These are phyloP conservation scores for Drosophila paramelanica DNA, from an alignment of 2,888 invertebrate genomes.

Conservation along the genomic window DNA sequence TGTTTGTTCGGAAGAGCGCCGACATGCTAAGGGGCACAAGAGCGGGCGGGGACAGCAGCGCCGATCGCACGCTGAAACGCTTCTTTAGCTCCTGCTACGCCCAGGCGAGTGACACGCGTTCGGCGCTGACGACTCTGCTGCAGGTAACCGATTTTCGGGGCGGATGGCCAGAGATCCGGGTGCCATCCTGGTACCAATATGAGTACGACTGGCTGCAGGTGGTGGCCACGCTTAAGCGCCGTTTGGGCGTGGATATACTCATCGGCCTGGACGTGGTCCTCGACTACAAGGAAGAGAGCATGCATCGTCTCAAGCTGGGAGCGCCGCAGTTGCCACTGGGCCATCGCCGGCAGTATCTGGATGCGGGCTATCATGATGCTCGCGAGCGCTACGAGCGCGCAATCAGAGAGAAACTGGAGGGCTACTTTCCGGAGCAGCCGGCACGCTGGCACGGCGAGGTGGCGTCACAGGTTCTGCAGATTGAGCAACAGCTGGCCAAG, in stretches of 20 bases:
- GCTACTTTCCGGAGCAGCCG: constrained; percentile 74
- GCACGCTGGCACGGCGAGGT: constrained; percentile 72
- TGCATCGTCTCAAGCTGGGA: constrained; percentile 80
- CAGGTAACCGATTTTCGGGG: constrained; percentile 74
- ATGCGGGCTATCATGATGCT: constrained; percentile 39
- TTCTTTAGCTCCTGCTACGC: constrained; percentile 78
- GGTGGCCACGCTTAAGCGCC: constrained; percentile 75
- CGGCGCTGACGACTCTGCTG: constrained; percentile 64
- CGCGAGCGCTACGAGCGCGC: constrained; percentile 62
- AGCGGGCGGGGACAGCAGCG: constrained; percentile 59
- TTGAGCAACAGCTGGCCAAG: constrained; percentile 79
- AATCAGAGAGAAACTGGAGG: constrained; percentile 67
- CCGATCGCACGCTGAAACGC: constrained; percentile 75
- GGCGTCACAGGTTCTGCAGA: constrained; percentile 73
- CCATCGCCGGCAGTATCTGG: constrained; percentile 66
- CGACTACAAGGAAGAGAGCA: constrained; percentile 76
- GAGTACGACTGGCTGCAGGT: constrained; percentile 82
- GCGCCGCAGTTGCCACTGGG: constrained; percentile 75
- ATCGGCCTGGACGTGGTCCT: constrained; percentile 81
- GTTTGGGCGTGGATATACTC: constrained; percentile 80
- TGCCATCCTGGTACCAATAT: constrained; percentile 75
- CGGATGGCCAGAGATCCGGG: constrained; percentile 81
- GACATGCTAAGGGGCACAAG: constrained; percentile 67
- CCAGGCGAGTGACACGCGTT: constrained; percentile 54
- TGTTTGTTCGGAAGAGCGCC: constrained; percentile 79